Evolutionary conservation across 2,113 vertebrate genomes (phyloP), one percentile per base, ranked within the genome.

Genomic region (Zeus faber): DNA sequence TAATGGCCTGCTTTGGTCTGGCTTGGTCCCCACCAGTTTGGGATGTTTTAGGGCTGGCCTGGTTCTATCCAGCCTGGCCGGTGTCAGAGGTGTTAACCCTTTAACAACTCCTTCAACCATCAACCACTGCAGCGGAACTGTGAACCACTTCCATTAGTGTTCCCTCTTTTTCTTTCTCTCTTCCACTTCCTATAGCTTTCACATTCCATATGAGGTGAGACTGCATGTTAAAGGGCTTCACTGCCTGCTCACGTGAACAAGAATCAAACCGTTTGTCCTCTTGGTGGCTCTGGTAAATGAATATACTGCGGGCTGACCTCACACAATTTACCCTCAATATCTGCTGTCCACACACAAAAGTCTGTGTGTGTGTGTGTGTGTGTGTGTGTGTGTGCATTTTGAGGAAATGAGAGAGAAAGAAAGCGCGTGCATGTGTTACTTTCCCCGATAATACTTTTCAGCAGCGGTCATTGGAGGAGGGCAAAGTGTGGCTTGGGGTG

Each of bases 161-260:
- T 37, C 33, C 33, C 33, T 37, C 33, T 37, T 4, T 23, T 55
- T 40, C 58, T 5, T 2, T 46, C n/a, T 25, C 8, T 37, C 35
- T n/a, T 2, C 17, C 21, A 54, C 13, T 44, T 59, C 16, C 49
- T n/a, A 45, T 24, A 43, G 45, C 31, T 56, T 58, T 49, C 10
- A 35, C 37, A 11, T 35, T 68, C 35, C 31, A 20, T 49, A 51
- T 63, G 13, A 48, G 54, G 45, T 26, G 3, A 51, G 45, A 52
- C 43, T 61, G 67, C 16, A n/a, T 4, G 14, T 48, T 62, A 14
- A n/a, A 64, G 39, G 21, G 33, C 17, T 53, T 53, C 45, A 50
- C n/a, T 52, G 46, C 47, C 35, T 54, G 29, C 22, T n/a, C n/a
- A n/a, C n/a, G n/a, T n/a, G n/a, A n/a, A n/a, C n/a, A n/a, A n/a